Evolutionary conservation across 2,888 invertebrate genomes (phyloP).

Genomic region (Oxyteleia sp.): DNA sequence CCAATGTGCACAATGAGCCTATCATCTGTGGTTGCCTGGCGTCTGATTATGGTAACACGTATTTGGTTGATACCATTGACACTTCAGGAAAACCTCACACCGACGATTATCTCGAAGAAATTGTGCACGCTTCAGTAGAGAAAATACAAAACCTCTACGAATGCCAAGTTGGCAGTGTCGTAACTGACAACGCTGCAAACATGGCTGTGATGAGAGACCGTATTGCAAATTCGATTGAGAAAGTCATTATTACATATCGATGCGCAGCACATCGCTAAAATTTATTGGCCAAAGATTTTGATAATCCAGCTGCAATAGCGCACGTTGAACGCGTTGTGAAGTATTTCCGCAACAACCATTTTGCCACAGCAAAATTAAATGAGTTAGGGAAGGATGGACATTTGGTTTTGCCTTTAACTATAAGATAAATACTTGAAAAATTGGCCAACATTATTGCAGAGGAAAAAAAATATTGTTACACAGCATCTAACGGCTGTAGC

Average conservation of each 20-base stretch:
- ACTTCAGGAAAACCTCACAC: slow-evolving; percentile 54
- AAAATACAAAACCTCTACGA: slow-evolving; percentile 35
- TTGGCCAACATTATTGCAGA: too few species aligned
- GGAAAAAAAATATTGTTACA: too few species aligned
- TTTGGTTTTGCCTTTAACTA: slow-evolving; percentile 11
- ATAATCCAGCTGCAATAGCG: slow-evolving; percentile 27
- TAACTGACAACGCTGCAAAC: slow-evolving; percentile 42
- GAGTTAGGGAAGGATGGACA: slow-evolving; percentile 8
- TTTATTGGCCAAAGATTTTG: slow-evolving; percentile 44
- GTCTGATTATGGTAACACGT: slow-evolving; percentile 32
- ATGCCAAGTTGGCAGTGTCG: slow-evolving; percentile 35
- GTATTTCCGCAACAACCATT: slow-evolving; percentile 41
- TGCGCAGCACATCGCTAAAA: slow-evolving; percentile 48
- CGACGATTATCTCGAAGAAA: slow-evolving; percentile 44
- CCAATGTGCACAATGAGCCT: slow-evolving; percentile 57
- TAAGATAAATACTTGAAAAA: slow-evolving; percentile 18
- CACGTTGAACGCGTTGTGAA: slow-evolving; percentile 28
- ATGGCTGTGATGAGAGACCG: slow-evolving; percentile 23
- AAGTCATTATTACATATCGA: slow-evolving; percentile 29
- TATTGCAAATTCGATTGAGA: slow-evolving; percentile 22
- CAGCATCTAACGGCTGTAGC: too few species aligned
- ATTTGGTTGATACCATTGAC: slow-evolving; percentile 50
- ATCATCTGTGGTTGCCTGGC: slow-evolving; percentile 49
- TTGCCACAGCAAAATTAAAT: slow-evolving; percentile 27
- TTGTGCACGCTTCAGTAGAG: slow-evolving; percentile 30